Conservation (phyloP, 2,888 invertebrate species). For the Druceiella hillmani region DNA sequence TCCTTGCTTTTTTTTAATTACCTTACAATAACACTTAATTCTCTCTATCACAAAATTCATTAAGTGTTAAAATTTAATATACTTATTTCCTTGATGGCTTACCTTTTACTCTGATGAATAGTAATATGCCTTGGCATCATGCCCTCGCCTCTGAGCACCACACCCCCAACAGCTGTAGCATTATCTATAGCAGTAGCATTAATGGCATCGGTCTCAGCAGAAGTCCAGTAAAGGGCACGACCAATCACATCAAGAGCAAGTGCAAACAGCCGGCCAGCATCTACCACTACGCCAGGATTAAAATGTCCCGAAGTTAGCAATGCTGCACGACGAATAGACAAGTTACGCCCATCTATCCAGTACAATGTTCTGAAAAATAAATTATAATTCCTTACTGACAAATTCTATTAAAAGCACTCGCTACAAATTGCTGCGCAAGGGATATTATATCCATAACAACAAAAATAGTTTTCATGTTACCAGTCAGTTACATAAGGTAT, state of each 20-base stretch:
- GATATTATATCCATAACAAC: too few relatives aligned
- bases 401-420: too few relatives aligned
- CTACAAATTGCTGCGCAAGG: too few relatives aligned
- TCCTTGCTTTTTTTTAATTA: too few relatives aligned
- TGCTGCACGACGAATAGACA: conserved; percentile 63
- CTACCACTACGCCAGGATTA: conserved; percentile 48
- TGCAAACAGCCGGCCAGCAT: conserved; percentile 69
- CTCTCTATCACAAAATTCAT: conserved; percentile 5
- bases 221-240: conserved; percentile 84
- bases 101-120: conserved; percentile 78
- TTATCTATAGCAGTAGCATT: conserved; percentile 77
- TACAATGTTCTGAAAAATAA: conserved; percentile 35
- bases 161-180: conserved; percentile 56
- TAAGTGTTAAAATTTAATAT: too few relatives aligned
- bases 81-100: too few relatives aligned
- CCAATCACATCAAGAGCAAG: conserved; percentile 83
- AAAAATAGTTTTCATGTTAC: too few relatives aligned
- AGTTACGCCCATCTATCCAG: conserved; percentile 76
- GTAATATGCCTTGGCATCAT: conserved; percentile 81
- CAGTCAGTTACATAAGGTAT: too few relatives aligned
- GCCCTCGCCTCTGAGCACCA: conserved; percentile 67
- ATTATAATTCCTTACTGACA: too few relatives aligned
- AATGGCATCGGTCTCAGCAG: conserved; percentile 75
- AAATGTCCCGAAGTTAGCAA: conserved; percentile 35
- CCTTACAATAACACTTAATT: too few relatives aligned